Base-by-base conservation (phyloP, 2,797 vertebrate species). In the Malurus splendens region DNA sequence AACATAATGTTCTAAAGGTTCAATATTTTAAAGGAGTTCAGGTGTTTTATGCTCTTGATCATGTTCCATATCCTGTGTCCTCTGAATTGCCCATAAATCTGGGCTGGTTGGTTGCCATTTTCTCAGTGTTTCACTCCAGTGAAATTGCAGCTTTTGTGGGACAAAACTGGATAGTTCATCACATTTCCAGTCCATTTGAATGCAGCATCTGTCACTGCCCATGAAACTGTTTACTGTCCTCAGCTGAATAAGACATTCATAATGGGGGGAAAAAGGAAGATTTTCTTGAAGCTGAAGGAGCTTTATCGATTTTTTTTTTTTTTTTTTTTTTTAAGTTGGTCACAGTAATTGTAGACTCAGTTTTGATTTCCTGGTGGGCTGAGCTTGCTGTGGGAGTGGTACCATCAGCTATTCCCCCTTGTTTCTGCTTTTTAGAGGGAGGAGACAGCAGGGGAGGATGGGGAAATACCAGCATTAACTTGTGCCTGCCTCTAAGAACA, bases 21-120 rank as follows among this genome's bases (percentile, higher is more conserved):
- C 76, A 52, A 59, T 90, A 75, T 60, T 94, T 86, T 75, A 78
- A 76, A 77, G 28, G 87, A 82, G n/a, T 90, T 87, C 32, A 45
- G 59, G 16, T 87, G 62, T 80, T 95, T 92, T 85, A 81, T 76
- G n/a, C 24, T 89, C 75, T 89, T 89, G 79, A 81, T 48, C 11
- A 0, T 68, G 42, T 90, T 90, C 86, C 79, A 78, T 75, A 65
- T 70, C 73, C 33, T 14, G 12, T 75, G 3, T 80, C 50, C 36
- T 77, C 62, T 70, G 73, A 30, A 72, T 68, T 85, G 51, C 33
- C 62, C 61, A 45, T 92, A 82, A 93, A 91, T 82, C 73, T 67
- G 30, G 38, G 39, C n/a, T 72, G 65, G 19, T 86, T 67, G 16
- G 36, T 48, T 92, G 61, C 55, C 41, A 62, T 81, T 86, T 92